Percentiles rank a stretch among this genome's conserved stretches.
These are phyloP conservation scores for Caenorhabditis japonica DNA, from an alignment of 2,888 invertebrate species.

Conservation along the genomic window DNA sequence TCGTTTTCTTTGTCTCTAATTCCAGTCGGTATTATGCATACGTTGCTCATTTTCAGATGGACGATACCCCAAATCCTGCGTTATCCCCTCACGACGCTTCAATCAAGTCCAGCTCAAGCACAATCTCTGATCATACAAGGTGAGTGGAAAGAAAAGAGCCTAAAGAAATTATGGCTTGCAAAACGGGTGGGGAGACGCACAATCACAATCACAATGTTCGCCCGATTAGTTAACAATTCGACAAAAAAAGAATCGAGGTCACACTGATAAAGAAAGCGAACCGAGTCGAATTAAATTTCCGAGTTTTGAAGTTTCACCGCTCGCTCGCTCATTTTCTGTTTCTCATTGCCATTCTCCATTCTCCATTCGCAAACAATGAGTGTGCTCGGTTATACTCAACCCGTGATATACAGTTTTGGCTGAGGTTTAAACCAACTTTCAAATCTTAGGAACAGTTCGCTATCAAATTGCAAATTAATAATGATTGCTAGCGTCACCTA, in stretches of 20 bases:
- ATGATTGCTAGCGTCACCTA: no score
- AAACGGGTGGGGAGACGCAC: slow-evolving; percentile 3
- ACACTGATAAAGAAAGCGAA: slow-evolving; percentile 24
- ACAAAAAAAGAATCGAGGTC: slow-evolving; percentile 16
- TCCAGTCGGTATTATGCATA: slow-evolving; percentile 20
- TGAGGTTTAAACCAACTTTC: slow-evolving; percentile 17
- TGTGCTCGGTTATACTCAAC: slow-evolving; percentile 33
- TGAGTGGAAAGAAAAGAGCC: slow-evolving; percentile 45
- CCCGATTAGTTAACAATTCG: slow-evolving; percentile 14
- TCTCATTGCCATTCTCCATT: no score
- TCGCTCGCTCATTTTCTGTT: slow-evolving; percentile 3
- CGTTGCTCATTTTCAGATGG: slow-evolving; percentile 52
- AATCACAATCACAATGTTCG: slow-evolving; percentile 10
- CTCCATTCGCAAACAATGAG: slow-evolving; percentile 42
- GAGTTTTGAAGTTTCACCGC: slow-evolving; percentile 46
- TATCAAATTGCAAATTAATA: no score
- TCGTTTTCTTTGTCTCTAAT: slow-evolving; percentile 46
- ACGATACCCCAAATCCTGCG: slow-evolving; percentile 58
- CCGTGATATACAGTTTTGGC: slow-evolving; percentile 33
- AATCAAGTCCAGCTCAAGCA: slow-evolving; percentile 63
- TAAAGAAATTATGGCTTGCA: slow-evolving; percentile 13
- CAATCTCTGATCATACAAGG: slow-evolving; percentile 68
- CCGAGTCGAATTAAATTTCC: no score
- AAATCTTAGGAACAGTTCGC: neutral
- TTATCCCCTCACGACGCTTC: slow-evolving; percentile 63